Percentiles rank a stretch among this genome's conserved stretches.
phyloP scores from a whole-genome alignment of 2,113 vertebrate species.

The Hypocryptadius cinnamomeus region DNA sequence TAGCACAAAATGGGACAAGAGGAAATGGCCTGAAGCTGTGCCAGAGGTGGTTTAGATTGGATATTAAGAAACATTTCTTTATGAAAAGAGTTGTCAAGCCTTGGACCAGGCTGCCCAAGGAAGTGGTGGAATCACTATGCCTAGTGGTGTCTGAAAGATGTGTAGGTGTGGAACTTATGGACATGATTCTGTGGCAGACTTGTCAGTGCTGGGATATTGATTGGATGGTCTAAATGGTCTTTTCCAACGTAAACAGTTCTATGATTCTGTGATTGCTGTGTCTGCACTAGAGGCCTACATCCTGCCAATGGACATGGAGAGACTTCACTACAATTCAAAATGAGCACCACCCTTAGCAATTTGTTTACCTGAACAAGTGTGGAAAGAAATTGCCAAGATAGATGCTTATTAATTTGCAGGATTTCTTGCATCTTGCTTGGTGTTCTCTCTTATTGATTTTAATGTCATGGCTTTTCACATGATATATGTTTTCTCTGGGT shows the following conservation, averaged over 20 bases:
- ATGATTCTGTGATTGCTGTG: not conserved
- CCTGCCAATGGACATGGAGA: not conserved
- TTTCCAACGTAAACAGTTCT: not conserved
- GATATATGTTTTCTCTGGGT: not conserved
- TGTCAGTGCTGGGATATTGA: not conserved
- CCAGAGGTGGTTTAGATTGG: not conserved
- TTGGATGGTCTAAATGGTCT: not conserved
- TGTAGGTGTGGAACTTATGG: not conserved
- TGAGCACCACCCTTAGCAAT: not conserved
- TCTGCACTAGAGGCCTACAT: not conserved
- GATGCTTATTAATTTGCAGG: not conserved
- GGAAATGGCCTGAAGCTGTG: not conserved
- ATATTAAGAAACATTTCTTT: not conserved
- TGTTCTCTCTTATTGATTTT: not conserved
- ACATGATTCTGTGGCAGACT: not conserved
- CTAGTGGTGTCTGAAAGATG: too few relatives aligned
- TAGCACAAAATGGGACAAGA: not conserved
- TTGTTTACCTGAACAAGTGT: not conserved
- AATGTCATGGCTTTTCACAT: not conserved
- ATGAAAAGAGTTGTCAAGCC: not conserved
- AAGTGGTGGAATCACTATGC: not conserved
- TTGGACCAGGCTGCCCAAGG: not conserved
- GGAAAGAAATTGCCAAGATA: not conserved
- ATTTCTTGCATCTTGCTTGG: not conserved
- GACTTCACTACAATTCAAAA: not conserved